Percentiles rank a stretch among this genome's conserved stretches.
Conservation (phyloP, 2,888 invertebrate genomes). For the Allophyes oxyacanthae region DNA sequence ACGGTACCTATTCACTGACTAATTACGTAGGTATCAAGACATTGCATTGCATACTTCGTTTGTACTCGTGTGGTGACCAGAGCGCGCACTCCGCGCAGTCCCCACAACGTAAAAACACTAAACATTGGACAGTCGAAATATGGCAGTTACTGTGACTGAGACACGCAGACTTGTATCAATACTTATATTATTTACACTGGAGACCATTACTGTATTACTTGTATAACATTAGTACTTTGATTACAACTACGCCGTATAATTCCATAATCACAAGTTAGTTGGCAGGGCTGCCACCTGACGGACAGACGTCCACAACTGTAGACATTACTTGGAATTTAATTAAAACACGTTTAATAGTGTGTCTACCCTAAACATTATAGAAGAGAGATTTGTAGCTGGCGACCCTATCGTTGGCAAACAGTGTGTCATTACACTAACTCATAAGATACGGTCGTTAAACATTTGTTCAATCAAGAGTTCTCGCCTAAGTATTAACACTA, state of each 20-base stretch:
- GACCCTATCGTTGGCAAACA: constrained; percentile 17
- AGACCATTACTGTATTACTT: constrained; percentile 28
- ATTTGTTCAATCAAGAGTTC: constrained; percentile 9
- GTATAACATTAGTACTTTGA: constrained; percentile 24
- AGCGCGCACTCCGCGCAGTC: neutral
- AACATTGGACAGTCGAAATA: constrained; percentile 67
- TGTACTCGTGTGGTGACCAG: constrained; percentile 1
- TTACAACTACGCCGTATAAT: constrained; percentile 37
- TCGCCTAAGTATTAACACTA: constrained; percentile 9
- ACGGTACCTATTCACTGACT: neutral
- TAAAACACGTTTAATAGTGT: constrained; percentile 2
- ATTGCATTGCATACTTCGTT: neutral
- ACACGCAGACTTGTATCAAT: constrained; percentile 22
- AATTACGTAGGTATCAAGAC: constrained; percentile 1
- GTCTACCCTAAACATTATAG: constrained; percentile 9
- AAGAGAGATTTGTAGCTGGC: constrained; percentile 6
- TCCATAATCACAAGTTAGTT: constrained; percentile 30
- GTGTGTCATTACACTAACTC: neutral
- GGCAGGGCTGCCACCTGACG: constrained; percentile 12
- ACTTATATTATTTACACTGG: constrained; percentile 17
- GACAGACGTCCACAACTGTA: neutral
- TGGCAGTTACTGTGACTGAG: constrained; percentile 71
- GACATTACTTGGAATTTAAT: constrained; percentile 7
- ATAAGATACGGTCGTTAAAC: neutral
- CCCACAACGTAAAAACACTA: constrained; percentile 10